Evolutionary conservation across 2,888 invertebrate species (phyloP).

Genomic region (Urechis unicinctus): DNA sequence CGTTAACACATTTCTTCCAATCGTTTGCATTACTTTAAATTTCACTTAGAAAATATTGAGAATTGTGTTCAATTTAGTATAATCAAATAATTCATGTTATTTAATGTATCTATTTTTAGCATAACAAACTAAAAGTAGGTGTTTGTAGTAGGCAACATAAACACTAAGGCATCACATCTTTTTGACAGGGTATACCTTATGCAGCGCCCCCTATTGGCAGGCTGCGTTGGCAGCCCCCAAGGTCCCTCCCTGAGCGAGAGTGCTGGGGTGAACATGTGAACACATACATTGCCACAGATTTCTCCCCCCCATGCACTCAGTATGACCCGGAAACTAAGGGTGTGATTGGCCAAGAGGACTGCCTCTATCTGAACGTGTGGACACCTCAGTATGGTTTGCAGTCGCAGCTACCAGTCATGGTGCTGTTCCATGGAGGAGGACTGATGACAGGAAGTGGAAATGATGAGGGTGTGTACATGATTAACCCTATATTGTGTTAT

Average conservation of each 20-base stretch:
- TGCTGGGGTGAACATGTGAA: neutral
- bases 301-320: slow-evolving; percentile 2
- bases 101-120: too few relatives aligned
- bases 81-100: too few relatives aligned
- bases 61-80: too few relatives aligned
- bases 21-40: too few relatives aligned
- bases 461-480: slow-evolving; percentile 9
- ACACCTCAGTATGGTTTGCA: slow-evolving; percentile 8
- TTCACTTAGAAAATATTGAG: too few relatives aligned
- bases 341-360: slow-evolving; percentile 15
- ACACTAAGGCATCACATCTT: neutral
- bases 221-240: slow-evolving; percentile 8
- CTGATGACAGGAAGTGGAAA: slow-evolving; percentile 15
- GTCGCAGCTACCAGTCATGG: slow-evolving; percentile 14
- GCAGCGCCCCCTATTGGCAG: slow-evolving; percentile 7
- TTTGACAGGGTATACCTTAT: slow-evolving; percentile 10
- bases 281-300: neutral
- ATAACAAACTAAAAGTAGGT: too few relatives aligned
- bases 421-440: slow-evolving; percentile 20
- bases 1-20: too few relatives aligned
- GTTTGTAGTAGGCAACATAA: too few relatives aligned
- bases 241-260: neutral
- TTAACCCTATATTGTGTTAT: neutral
- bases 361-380: slow-evolving; percentile 19
- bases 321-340: neutral